Evolutionary conservation across 2,888 invertebrate genomes (phyloP), one percentile per base, ranked within the genome.

Genomic region (Tetragnatha montana): DNA sequence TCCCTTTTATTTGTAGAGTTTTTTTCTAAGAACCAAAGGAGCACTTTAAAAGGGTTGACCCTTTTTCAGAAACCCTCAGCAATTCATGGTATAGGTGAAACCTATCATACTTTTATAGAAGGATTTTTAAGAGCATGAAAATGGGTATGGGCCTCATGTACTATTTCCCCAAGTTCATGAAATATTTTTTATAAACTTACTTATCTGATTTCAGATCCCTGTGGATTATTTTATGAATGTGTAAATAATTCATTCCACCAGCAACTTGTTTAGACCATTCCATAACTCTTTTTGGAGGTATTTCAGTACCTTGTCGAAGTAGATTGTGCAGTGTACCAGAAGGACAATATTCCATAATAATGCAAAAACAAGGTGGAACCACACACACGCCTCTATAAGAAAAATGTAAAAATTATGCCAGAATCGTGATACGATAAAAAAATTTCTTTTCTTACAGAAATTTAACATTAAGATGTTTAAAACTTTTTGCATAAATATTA

Each of bases 131-230:
- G n/a, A n/a, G n/a, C n/a, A 35, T 35, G 1, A 35, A 35, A 35
- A 35, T 2, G 35, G 35, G 35, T 2, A 35, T 35, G 35, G 35
- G 35, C 35, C 1, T 35, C 35, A 4, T 35, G n/a, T n/a, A n/a
- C n/a, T n/a, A n/a, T n/a, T n/a, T n/a, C n/a, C n/a, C n/a, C n/a
- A n/a, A n/a, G n/a, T n/a, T n/a, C n/a, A n/a, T n/a, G n/a, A n/a
- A n/a, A n/a, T n/a, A n/a, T n/a, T n/a, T n/a, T n/a, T n/a, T n/a
- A n/a, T n/a, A n/a, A n/a, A 95, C 96, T 96, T 95, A 99, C 99
- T 99, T 99, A 78, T 99, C 99, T 93, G 99, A 99, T 94, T 99
- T 99, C 91, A 99, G 95, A 95, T 99, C 99, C 91, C 99, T 95
- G 93, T 99, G 99, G 93, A 99, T 98, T 92, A 99, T 99, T 94